These are phyloP conservation scores for Apodemus speciosus DNA, from an alignment of 2,113 vertebrate species.

Conservation along the genomic window DNA sequence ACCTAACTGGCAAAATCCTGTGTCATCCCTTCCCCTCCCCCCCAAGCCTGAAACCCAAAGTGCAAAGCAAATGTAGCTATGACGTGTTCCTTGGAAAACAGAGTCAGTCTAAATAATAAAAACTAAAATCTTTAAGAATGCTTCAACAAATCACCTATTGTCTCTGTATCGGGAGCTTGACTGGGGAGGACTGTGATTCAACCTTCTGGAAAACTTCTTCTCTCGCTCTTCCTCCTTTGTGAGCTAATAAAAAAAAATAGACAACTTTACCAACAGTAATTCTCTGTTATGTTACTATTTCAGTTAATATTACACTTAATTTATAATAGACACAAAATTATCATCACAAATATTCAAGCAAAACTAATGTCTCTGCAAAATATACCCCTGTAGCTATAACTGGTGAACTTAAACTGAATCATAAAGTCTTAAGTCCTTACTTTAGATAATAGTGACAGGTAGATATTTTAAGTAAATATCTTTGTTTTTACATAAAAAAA, in stretches of 20 bases:
- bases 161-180: conserved; percentile 96
- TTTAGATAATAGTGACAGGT: conserved; percentile 1
- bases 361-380: conserved; percentile 41
- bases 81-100: conserved; percentile 1
- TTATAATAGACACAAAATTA: not conserved
- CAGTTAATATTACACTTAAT: conserved; percentile 41
- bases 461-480: conserved; percentile 53
- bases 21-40: too few relatives aligned
- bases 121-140: conserved; percentile 7
- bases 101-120: not conserved
- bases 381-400: conserved; percentile 14
- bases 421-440: conserved; percentile 45
- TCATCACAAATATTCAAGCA: conserved; percentile 33
- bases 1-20: not conserved
- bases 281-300: conserved; percentile 25
- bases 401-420: conserved; percentile 25
- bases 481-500: conserved; percentile 46
- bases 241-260: conserved; percentile 78
- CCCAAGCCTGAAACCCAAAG: not conserved
- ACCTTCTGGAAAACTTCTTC: conserved; percentile 95
- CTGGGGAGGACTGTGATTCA: conserved; percentile 95
- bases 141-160: conserved; percentile 84
- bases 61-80: not conserved
- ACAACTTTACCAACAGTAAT: conserved; percentile 32
- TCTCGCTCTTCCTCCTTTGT: conserved; percentile 95